phyloP scores from a whole-genome alignment of 1,140 invertebrate species.

The Zaprionus lachaisei region DNA sequence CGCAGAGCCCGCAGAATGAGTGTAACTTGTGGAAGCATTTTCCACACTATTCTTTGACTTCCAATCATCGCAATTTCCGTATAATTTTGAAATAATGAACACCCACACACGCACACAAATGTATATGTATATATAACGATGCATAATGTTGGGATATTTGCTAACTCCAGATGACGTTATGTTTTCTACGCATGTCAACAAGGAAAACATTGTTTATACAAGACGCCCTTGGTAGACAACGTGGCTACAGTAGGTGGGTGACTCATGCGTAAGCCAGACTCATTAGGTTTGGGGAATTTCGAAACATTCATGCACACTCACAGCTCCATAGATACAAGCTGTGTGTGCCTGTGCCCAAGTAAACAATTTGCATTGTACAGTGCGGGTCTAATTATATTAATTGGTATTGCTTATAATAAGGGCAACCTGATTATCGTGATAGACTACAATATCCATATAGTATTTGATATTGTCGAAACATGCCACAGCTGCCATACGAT shows the following conservation, averaged over 20 bases:
- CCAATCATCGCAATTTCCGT: not conserved
- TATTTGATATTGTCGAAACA: not conserved
- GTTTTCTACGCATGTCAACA: constrained; percentile 7
- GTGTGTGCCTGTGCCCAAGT: not conserved
- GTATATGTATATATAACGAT: constrained; percentile 1
- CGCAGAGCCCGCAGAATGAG: not conserved
- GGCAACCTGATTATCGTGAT: not conserved
- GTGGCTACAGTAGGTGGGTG: constrained; percentile 17
- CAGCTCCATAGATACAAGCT: not conserved
- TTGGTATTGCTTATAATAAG: constrained; percentile 17
- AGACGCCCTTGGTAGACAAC: constrained; percentile 1
- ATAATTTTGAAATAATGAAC: not conserved
- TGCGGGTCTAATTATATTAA: constrained; percentile 30
- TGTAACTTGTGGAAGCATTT: not conserved
- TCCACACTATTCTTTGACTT: not conserved
- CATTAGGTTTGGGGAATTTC: not conserved
- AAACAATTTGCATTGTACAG: not conserved
- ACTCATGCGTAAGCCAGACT: constrained; percentile 17
- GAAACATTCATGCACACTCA: not conserved
- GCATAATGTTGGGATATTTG: constrained; percentile 4
- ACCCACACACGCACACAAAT: not conserved
- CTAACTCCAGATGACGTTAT: not conserved
- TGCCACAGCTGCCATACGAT: not conserved
- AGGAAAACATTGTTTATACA: not conserved
- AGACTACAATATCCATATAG: not conserved